Evolutionary conservation across 2,888 invertebrate genomes (phyloP).

Genomic region (Metacarcinus magister): DNA sequence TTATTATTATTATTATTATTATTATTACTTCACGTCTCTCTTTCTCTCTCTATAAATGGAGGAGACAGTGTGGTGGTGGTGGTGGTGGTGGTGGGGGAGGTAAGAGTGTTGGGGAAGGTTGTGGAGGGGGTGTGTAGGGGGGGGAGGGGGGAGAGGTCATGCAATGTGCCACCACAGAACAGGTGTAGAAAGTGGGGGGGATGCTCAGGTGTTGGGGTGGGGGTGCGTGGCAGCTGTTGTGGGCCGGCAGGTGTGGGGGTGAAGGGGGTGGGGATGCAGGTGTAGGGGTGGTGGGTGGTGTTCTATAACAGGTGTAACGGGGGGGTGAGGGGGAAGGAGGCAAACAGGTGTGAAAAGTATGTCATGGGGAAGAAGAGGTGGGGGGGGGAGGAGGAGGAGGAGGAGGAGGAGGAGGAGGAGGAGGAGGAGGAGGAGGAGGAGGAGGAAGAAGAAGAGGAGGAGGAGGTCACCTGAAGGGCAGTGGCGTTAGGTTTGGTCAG

Average conservation of each 20-base stretch:
- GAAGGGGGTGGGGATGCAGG: too few species aligned
- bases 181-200: not conserved
- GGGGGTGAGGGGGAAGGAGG: not conserved
- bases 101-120: not conserved
- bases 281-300: not conserved
- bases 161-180: not conserved
- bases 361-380: not conserved
- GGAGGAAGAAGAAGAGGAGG: constrained; percentile 16
- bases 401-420: constrained; percentile 21
- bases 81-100: constrained; percentile 47
- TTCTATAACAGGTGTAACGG: not conserved
- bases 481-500: not conserved
- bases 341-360: not conserved
- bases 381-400: not conserved
- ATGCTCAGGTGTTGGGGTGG: not conserved
- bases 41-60: not conserved
- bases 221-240: not conserved
- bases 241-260: not conserved
- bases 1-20: not conserved
- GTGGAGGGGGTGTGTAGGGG: not conserved
- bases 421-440: constrained; percentile 37
- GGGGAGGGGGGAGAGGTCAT: not conserved
- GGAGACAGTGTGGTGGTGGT: not conserved
- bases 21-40: not conserved
- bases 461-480: constrained; percentile 18